These are phyloP conservation scores for Pyxicephalus adspersus DNA, from an alignment of 2,113 vertebrate genomes.

Conservation along the genomic window DNA sequence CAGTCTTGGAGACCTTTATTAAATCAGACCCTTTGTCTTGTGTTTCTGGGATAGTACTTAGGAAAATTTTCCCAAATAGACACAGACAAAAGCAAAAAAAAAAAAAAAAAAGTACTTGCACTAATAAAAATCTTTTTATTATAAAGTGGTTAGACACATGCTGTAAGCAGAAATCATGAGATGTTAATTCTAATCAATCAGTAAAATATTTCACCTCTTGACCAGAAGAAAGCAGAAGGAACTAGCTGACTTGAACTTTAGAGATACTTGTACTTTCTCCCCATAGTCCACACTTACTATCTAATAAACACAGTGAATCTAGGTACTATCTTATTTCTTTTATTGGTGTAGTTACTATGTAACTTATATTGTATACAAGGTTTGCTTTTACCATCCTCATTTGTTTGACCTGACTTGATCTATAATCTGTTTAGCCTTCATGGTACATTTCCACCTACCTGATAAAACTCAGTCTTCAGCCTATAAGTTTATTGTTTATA, in stretches of 20 bases:
- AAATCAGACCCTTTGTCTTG: too few species aligned
- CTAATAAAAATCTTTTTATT: too few species aligned
- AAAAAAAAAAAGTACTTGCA: too few species aligned
- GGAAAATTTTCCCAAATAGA: too few species aligned
- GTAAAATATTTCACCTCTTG: not conserved
- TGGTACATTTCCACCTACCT: conserved; percentile 12
- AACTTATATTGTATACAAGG: conserved; percentile 41
- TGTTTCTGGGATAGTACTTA: too few species aligned
- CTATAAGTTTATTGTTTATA: conserved; percentile 14
- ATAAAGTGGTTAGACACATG: too few species aligned
- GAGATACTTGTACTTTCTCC: conserved; percentile 12
- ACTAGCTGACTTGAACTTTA: not conserved
- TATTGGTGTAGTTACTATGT: conserved; percentile 46
- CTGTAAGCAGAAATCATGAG: too few species aligned
- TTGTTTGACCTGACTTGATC: conserved; percentile 41
- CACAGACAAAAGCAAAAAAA: too few species aligned
- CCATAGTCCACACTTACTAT: not conserved
- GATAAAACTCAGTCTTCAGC: not conserved
- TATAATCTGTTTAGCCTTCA: conserved; percentile 25
- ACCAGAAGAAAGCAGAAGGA: not conserved
- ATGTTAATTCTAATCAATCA: too few species aligned
- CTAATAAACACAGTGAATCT: conserved; percentile 31
- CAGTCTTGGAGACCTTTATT: too few species aligned
- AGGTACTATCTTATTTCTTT: not conserved
- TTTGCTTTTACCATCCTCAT: not conserved